Percentiles rank a stretch among this genome's conserved stretches.
Conservation (phyloP, 1,140 invertebrate species). For the Dreissena polymorpha region DNA sequence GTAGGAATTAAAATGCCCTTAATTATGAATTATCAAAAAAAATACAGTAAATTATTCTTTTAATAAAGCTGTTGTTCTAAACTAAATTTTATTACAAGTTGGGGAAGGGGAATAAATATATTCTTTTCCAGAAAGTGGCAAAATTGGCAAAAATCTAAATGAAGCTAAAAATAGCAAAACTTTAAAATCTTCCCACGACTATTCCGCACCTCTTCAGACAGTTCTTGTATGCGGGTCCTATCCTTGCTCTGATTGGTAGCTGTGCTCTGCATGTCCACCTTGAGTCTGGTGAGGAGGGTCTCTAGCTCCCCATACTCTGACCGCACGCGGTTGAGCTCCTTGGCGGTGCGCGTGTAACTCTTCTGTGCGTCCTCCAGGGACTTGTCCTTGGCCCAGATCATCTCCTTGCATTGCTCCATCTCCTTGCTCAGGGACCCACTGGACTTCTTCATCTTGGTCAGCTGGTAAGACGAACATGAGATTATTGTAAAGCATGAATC, state of each 20-base stretch:
- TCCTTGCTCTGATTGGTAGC: slow-evolving; percentile 69
- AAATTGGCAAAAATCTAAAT: too few relatives aligned
- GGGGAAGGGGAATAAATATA: too few relatives aligned
- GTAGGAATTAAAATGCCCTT: too few relatives aligned
- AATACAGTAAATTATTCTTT: too few relatives aligned
- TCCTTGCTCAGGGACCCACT: slow-evolving; percentile 71
- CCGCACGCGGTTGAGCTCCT: slow-evolving; percentile 72
- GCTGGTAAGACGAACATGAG: slow-evolving; percentile 52
- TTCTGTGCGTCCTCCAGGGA: slow-evolving; percentile 76
- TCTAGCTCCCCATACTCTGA: slow-evolving; percentile 72
- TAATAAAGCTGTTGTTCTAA: too few relatives aligned
- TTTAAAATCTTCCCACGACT: neutral
- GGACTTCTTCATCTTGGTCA: slow-evolving; percentile 69
- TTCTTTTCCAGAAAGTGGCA: too few relatives aligned
- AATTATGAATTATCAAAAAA: too few relatives aligned
- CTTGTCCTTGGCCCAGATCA: slow-evolving; percentile 77
- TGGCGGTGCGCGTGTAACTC: slow-evolving; percentile 71
- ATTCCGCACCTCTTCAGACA: slow-evolving; percentile 71
- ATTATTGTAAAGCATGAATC: neutral
- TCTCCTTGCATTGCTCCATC: slow-evolving; percentile 70
- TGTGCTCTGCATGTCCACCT: slow-evolving; percentile 70
- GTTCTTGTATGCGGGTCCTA: slow-evolving; percentile 68
- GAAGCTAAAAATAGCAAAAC: too few relatives aligned
- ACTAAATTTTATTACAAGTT: too few relatives aligned
- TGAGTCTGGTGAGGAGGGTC: slow-evolving; percentile 64